Evolutionary conservation across 2,888 invertebrate genomes (phyloP).

Genomic region (Eupelmus urozonus): DNA sequence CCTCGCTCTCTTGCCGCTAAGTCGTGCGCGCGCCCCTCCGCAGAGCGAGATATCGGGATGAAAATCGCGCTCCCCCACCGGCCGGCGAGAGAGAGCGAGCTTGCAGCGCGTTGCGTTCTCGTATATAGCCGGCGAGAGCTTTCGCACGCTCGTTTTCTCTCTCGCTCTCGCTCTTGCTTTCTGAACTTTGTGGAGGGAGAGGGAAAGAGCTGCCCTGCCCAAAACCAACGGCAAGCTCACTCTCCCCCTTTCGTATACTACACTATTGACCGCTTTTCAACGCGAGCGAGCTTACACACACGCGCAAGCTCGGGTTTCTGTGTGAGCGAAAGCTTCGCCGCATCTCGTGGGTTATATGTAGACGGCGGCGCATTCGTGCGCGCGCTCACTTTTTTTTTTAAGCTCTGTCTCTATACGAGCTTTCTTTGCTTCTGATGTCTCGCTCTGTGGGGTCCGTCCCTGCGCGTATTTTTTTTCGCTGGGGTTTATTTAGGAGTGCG

Average conservation of each 20-base stretch:
- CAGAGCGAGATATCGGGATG: not conserved
- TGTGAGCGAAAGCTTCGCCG: too few relatives aligned
- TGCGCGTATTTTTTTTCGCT: not conserved
- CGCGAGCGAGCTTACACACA: too few relatives aligned
- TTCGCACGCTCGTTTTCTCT: not conserved
- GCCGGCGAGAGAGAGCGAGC: not conserved
- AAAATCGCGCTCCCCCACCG: not conserved
- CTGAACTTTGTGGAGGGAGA: conserved; percentile 57
- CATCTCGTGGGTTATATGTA: too few relatives aligned
- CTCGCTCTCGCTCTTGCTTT: conserved; percentile 62
- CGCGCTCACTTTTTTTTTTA: not conserved
- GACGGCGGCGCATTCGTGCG: not conserved
- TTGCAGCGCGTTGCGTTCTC: not conserved
- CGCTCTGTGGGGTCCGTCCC: not conserved
- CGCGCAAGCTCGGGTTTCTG: not conserved
- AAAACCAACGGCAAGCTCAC: conserved; percentile 38
- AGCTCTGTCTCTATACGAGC: not conserved
- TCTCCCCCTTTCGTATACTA: conserved; percentile 6
- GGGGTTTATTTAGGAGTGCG: too few relatives aligned
- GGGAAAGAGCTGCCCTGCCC: conserved; percentile 32
- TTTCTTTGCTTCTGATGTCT: not conserved
- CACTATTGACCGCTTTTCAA: conserved; percentile 53
- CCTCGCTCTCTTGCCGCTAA: not conserved
- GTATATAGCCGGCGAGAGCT: conserved; percentile 18
- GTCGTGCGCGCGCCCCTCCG: not conserved